Base-by-base conservation (phyloP, 1,140 invertebrate genomes). In the Zaprionus vittiger region DNA sequence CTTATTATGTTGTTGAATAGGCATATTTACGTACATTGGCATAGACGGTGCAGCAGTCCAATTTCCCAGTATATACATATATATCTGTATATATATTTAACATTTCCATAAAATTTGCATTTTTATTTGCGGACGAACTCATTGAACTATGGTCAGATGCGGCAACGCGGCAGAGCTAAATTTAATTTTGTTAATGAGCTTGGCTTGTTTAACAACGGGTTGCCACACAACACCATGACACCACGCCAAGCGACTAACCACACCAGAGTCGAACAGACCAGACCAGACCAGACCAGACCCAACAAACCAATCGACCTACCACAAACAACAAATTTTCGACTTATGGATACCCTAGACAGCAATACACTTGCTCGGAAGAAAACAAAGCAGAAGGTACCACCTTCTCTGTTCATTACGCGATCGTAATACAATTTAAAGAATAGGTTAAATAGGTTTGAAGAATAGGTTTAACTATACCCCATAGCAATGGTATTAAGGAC, bases 131-230 rank as follows among this genome's bases (percentile, higher is more conserved):
- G 75, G 75, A 64, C 63, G 47, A 34, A 72, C 70, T 28, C 81
- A 84, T 60, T 73, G 73, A 77, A 67, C 81, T 73, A 63, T 83
- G 65, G 28, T 44, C 31, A 26, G 26, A 20, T 31, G 55, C 49
- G 60, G 37, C 54, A 67, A 37, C 61, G 77, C 66, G 78, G 60
- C 61, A 34, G 60, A 82, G 83, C 80, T 83, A 86, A 86, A 86
- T 86, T 86, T 86, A 86, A 86, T 86, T 87, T 86, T 82, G 83
- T 80, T 86, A 86, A 86, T 86, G 83, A 86, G 83, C 83, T 74
- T 37, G 64, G 71, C 75, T 80, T 67, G 66, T 57, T 79, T 73
- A 80, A 70, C 77, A 49, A 60, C 49, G 56, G 56, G 71, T 73
- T 64, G 65, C 65, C 38, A 20, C 49, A 44, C 37, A 7, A 57